phyloP scores from a whole-genome alignment of 2,888 invertebrate genomes.

The Tinea trinotella region DNA sequence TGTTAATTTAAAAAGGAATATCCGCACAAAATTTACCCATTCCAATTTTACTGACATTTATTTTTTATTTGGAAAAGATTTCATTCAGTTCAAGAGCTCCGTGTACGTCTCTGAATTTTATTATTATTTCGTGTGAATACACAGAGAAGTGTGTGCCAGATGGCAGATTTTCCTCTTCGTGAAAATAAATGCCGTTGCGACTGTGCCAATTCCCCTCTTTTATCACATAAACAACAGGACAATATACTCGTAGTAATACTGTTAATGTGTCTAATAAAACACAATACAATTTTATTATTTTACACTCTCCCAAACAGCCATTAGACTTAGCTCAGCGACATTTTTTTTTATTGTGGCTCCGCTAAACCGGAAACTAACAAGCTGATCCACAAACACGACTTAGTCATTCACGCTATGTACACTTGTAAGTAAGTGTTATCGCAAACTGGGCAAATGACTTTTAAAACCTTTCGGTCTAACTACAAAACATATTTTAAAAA shows the following conservation, averaged over 20 bases:
- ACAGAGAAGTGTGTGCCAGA: constrained; percentile 18
- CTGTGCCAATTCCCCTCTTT: constrained; percentile 11
- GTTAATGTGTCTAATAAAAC: background rate
- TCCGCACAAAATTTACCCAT: background rate
- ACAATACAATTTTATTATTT: background rate
- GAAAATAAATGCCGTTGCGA: constrained; percentile 12
- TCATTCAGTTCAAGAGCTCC: constrained; percentile 4
- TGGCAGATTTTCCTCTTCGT: constrained; percentile 17
- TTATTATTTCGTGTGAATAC: constrained; percentile 22
- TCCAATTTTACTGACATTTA: background rate
- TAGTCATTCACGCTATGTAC: no score
- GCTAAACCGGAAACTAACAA: no score
- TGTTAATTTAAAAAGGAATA: no score
- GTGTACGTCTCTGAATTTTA: constrained; percentile 19
- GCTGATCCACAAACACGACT: no score
- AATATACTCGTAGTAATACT: background rate
- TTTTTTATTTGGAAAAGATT: constrained; percentile 1
- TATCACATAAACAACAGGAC: constrained; percentile 2
- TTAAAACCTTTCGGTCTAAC: no score
- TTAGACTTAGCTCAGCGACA: no score
- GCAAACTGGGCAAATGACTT: no score
- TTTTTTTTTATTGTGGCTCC: no score
- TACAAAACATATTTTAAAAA: no score
- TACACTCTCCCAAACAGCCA: background rate
- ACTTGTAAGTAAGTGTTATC: no score